Evolutionary conservation across 2,888 invertebrate genomes (phyloP).

Genomic region (Nomada fabriciana): DNA sequence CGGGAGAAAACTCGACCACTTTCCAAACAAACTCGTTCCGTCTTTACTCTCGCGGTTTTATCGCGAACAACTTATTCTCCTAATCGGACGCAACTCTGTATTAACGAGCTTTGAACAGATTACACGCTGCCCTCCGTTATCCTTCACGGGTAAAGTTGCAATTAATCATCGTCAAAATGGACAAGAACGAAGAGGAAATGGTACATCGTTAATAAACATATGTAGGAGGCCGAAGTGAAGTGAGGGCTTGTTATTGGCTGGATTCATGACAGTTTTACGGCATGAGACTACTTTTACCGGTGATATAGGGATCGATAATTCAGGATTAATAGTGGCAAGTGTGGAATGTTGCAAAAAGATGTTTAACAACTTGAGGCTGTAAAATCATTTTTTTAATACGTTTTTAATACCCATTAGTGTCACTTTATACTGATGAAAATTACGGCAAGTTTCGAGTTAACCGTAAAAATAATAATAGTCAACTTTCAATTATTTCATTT

Average conservation of each 20-base stretch:
- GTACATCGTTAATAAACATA: slow-evolving; percentile 10
- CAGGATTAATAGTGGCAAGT: too few species aligned
- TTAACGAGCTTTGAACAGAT: slow-evolving; percentile 46
- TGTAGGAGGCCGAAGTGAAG: too few species aligned
- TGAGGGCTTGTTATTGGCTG: background rate
- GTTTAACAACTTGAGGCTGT: too few species aligned
- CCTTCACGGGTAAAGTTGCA: background rate
- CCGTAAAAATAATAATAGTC: too few species aligned
- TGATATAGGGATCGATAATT: background rate
- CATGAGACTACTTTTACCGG: background rate
- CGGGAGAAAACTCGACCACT: slow-evolving; percentile 25
- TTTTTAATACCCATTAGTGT: too few species aligned
- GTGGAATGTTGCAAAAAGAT: too few species aligned
- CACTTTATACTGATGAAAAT: too few species aligned
- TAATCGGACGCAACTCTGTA: slow-evolving; percentile 38
- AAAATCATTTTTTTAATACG: too few species aligned
- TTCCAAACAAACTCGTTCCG: slow-evolving; percentile 31
- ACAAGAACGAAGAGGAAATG: background rate
- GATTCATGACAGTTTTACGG: background rate
- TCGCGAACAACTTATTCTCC: slow-evolving; percentile 46
- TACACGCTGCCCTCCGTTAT: slow-evolving; percentile 29
- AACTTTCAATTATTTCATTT: too few species aligned
- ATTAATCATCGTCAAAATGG: slow-evolving; percentile 38
- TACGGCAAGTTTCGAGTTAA: too few species aligned
- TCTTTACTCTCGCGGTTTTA: background rate